Evolutionary conservation across 2,797 vertebrate genomes (phyloP).

Genomic region (Pangasius djambal): DNA sequence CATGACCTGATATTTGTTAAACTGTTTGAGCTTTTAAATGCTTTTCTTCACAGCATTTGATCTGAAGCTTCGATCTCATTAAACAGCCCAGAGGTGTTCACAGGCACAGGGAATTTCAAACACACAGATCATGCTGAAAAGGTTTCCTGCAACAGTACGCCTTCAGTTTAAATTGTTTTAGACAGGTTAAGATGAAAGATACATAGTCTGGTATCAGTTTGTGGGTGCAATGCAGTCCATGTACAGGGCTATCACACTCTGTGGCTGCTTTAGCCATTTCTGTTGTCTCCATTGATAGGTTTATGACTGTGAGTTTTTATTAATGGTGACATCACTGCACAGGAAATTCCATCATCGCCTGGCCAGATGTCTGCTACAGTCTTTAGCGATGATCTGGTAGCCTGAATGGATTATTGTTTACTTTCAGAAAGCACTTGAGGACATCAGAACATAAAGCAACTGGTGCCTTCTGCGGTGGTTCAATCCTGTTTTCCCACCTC

Average conservation of each 20-base stretch:
- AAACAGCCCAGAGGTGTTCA: background rate
- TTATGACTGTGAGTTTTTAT: constrained; percentile 41
- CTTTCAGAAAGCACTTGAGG: constrained; percentile 13
- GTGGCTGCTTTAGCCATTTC: constrained; percentile 43
- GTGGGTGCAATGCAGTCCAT: background rate
- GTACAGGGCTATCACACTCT: background rate
- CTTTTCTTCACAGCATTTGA: background rate
- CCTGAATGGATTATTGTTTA: constrained; percentile 14
- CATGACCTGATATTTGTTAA: background rate
- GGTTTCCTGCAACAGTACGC: background rate
- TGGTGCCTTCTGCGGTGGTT: background rate
- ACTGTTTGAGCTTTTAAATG: background rate
- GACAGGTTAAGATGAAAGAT: constrained; percentile 5
- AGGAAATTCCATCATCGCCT: constrained; percentile 44
- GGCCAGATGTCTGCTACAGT: constrained; percentile 38
- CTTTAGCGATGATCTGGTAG: constrained; percentile 35
- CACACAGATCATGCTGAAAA: background rate
- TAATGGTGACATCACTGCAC: constrained; percentile 46
- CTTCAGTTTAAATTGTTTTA: constrained; percentile 19
- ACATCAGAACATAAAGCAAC: background rate
- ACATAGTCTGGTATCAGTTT: background rate
- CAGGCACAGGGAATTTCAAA: background rate
- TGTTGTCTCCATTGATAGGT: constrained; percentile 32
- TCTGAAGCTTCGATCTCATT: background rate
- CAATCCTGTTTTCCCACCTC: background rate